phyloP scores from a whole-genome alignment of 2,797 vertebrate genomes.

The Halcyon leucocephala region DNA sequence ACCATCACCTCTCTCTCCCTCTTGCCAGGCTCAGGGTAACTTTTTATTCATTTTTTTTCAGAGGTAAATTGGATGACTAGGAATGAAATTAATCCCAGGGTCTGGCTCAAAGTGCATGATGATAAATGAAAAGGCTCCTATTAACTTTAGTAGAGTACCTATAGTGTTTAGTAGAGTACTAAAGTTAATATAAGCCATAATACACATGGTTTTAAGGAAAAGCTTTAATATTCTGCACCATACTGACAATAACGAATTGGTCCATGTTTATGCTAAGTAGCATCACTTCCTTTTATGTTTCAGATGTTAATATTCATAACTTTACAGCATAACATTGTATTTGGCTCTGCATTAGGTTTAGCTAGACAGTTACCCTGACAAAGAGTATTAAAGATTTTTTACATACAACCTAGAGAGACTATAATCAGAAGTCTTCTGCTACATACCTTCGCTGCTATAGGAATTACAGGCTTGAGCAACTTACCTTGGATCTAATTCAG shows the following conservation, averaged over 20 bases:
- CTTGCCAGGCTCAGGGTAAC: background rate
- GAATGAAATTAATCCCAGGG: background rate
- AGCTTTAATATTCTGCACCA: background rate
- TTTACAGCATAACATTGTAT: background rate
- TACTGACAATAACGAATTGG: background rate
- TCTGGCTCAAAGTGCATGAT: background rate
- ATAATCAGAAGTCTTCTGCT: background rate
- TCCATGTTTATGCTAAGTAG: background rate
- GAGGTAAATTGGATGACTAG: background rate
- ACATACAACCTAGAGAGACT: background rate
- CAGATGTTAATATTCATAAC: background rate
- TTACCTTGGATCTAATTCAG: constrained; percentile 8
- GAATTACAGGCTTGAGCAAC: background rate
- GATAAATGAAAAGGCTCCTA: background rate
- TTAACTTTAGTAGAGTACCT: background rate
- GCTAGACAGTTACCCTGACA: background rate
- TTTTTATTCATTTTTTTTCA: background rate
- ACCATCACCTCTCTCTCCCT: background rate
- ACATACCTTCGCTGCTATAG: background rate
- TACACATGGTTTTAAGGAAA: background rate
- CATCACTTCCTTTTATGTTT: background rate
- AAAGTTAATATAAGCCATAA: background rate
- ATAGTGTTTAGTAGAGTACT: background rate
- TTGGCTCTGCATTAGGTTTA: background rate
- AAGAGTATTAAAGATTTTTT: background rate